Conservation (phyloP, 1,140 invertebrate species). For the Zaprionus ghesquierei region DNA sequence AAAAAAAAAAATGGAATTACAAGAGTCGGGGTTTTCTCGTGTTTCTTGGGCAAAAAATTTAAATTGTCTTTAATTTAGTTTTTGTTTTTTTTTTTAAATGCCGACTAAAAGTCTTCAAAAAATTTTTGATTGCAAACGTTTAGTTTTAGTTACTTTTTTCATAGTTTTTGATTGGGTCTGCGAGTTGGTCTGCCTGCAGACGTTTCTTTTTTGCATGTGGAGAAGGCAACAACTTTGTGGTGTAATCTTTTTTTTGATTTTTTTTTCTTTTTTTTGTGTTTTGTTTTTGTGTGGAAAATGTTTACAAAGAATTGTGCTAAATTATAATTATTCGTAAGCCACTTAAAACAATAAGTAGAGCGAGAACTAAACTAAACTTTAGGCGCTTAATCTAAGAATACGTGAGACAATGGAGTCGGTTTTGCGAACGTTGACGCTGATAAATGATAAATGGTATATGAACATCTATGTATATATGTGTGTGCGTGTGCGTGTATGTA, state of each 20-base stretch:
- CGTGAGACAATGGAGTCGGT: constrained; percentile 34
- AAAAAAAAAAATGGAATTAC: constrained; percentile 62
- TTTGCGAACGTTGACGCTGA: constrained; percentile 13
- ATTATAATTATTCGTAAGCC: constrained; percentile 66
- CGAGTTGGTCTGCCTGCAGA: constrained; percentile 73
- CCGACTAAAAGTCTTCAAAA: constrained; percentile 58
- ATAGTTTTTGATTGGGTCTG: constrained; percentile 59
- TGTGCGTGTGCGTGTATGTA: neutral
- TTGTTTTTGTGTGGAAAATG: constrained; percentile 44
- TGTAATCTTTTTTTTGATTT: constrained; percentile 7
- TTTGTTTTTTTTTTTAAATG: constrained; percentile 40
- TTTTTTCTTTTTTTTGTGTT: constrained; percentile 1
- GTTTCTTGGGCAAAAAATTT: constrained; percentile 30
- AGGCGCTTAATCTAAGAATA: constrained; percentile 48
- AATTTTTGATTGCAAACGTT: constrained; percentile 51
- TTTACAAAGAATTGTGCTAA: constrained; percentile 74
- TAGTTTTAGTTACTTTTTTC: neutral
- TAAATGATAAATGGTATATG: constrained; percentile 16
- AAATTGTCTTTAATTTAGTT: constrained; percentile 31
- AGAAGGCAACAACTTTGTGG: constrained; percentile 62
- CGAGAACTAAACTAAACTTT: constrained; percentile 42
- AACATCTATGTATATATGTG: constrained; percentile 17
- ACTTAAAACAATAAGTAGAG: constrained; percentile 39
- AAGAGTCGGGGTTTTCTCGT: constrained; percentile 14
- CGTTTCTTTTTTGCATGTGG: constrained; percentile 48